A percentile compares a stretch with the other conserved stretches of the same genome.
Evolutionary conservation across 2,113 vertebrate genomes (phyloP).

Genomic region (Tetrao urogallus): DNA sequence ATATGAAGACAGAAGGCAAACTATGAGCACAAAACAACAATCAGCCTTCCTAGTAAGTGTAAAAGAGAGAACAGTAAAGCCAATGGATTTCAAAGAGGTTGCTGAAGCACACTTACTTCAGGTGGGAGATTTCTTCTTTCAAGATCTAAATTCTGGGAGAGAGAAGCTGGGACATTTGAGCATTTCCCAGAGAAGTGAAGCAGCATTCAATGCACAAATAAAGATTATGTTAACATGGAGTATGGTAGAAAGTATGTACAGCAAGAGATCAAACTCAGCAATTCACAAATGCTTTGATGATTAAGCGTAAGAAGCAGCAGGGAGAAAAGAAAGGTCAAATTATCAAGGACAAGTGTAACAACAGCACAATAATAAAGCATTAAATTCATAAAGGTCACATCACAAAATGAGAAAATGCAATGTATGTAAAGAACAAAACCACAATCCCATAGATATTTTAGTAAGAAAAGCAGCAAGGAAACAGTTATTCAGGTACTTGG

Average conservation of each 20-base stretch:
- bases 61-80: not conserved
- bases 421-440: not conserved
- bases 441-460: not conserved
- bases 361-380: not conserved
- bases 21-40: not conserved
- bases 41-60: not conserved
- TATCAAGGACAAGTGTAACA: not conserved
- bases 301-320: not conserved
- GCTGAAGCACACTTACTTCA: not conserved
- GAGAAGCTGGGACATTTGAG: not conserved
- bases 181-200: not conserved
- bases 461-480: not conserved
- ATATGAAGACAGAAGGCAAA: not conserved
- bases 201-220: not conserved
- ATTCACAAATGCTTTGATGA: constrained; percentile 23
- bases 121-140: not conserved
- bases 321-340: constrained; percentile 17
- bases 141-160: not conserved
- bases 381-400: not conserved
- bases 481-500: not conserved
- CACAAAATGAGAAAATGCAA: not conserved
- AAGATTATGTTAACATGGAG: not conserved
- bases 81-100: not conserved
- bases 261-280: not conserved
- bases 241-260: not conserved